Conservation (phyloP, 2,113 vertebrate genomes). For the Gymnorhina tibicen region DNA sequence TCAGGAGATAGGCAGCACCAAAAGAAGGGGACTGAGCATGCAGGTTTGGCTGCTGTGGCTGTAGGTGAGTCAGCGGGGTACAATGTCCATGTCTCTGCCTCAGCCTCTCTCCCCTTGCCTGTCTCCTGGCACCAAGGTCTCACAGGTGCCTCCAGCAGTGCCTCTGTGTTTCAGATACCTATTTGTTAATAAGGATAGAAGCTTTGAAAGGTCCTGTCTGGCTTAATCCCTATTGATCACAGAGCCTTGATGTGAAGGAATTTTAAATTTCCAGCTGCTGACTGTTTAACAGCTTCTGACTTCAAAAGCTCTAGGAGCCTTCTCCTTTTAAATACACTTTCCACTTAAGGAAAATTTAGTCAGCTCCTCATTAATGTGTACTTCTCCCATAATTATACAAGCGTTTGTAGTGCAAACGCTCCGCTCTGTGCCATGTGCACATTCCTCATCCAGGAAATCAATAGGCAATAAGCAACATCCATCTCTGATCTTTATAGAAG, state of each 20-base stretch:
- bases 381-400: constrained; percentile 16
- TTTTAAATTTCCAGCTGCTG: constrained; percentile 44
- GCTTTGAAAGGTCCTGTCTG: constrained; percentile 42
- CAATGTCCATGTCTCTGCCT: accelerated
- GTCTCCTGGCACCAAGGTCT: background rate
- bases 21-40: background rate
- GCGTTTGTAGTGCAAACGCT: background rate
- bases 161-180: constrained; percentile 4
- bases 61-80: background rate
- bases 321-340: constrained; percentile 48
- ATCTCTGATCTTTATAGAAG: background rate
- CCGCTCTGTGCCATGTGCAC: background rate
- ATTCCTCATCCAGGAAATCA: constrained; percentile 31
- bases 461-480: background rate
- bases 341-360: background rate
- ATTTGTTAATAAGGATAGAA: constrained; percentile 41
- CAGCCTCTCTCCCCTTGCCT: accelerated
- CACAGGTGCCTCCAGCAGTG: background rate
- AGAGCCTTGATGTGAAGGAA: constrained; percentile 30
- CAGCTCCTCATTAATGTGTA: constrained; percentile 9
- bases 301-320: constrained; percentile 39
- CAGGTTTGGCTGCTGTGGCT: background rate
- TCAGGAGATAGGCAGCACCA: background rate
- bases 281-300: constrained; percentile 40
- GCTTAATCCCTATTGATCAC: constrained; percentile 54